A percentile compares a stretch with the other conserved stretches of the same genome.
Evolutionary conservation across 2,888 invertebrate genomes (phyloP).

Genomic region (Quadroppia sp.): DNA sequence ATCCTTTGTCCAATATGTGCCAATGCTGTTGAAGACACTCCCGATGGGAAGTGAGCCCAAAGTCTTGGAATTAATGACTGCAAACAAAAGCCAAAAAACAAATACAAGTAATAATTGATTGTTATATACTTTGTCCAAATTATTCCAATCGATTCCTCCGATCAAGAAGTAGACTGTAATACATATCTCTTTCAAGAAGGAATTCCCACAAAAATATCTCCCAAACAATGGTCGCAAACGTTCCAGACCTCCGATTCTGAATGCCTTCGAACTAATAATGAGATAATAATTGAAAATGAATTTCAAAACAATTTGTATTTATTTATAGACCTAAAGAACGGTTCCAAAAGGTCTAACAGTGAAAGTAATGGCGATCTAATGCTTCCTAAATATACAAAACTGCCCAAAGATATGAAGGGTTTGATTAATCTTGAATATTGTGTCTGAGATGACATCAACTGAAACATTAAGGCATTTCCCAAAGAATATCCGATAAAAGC

Average conservation of each 20-base stretch:
- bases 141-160: slow-evolving; percentile 28
- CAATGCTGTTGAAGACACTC: background rate
- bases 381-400: slow-evolving; percentile 28
- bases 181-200: slow-evolving; percentile 23
- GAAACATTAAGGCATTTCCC: slow-evolving; percentile 54
- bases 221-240: slow-evolving; percentile 19
- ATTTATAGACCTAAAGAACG: slow-evolving; percentile 8
- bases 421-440: slow-evolving; percentile 48
- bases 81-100: background rate
- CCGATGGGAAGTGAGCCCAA: background rate
- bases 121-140: slow-evolving; percentile 17
- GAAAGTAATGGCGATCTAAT: slow-evolving; percentile 27
- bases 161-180: background rate
- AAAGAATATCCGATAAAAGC: slow-evolving; percentile 58
- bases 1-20: slow-evolving; percentile 22
- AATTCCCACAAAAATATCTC: slow-evolving; percentile 38
- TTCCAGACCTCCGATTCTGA: background rate
- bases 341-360: background rate
- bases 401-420: slow-evolving; percentile 38
- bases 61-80: slow-evolving; percentile 1
- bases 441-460: slow-evolving; percentile 50
- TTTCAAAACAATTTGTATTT: background rate
- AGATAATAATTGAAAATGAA: background rate
- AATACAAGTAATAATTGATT: background rate
- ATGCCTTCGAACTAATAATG: background rate